Percentiles rank a stretch among this genome's conserved stretches.
These are phyloP conservation scores for Platyrinchus mystaceus DNA, from an alignment of 2,797 vertebrate genomes.

Conservation along the genomic window DNA sequence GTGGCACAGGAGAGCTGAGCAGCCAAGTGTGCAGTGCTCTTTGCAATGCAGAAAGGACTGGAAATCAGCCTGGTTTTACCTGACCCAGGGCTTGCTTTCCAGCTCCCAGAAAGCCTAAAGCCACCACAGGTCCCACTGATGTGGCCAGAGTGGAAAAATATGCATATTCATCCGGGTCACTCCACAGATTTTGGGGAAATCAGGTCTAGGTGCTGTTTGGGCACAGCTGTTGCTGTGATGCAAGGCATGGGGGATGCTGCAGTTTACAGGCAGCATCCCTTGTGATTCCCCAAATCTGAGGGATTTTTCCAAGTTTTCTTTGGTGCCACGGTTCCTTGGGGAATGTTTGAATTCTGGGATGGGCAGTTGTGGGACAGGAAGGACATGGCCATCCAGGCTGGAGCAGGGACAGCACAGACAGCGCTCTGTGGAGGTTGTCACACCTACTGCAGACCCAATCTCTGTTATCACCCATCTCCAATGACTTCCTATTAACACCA, in stretches of 20 bases:
- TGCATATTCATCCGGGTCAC: accelerated
- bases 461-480: constrained; percentile 60
- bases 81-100: not conserved
- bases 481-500: constrained; percentile 69
- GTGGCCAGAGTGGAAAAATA: not conserved
- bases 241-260: not conserved
- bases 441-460: constrained; percentile 34
- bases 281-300: not conserved
- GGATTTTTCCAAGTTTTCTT: not conserved
- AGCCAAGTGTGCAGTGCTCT: accelerated
- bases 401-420: not conserved
- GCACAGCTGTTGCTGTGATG: accelerated
- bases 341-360: accelerated
- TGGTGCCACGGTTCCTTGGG: not conserved
- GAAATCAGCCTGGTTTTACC: not conserved
- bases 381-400: not conserved
- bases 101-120: not conserved
- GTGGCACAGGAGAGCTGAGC: not conserved
- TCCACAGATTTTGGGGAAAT: not conserved
- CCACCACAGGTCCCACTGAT: not conserved
- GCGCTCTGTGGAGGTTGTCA: not conserved
- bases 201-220: not conserved
- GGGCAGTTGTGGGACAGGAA: accelerated
- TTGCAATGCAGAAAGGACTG: not conserved
- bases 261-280: accelerated